A percentile compares a stretch with the other conserved stretches of the same genome.
These are phyloP conservation scores for Choloepus hoffmanni DNA, from an alignment of 2,113 vertebrate species.

Conservation along the genomic window DNA sequence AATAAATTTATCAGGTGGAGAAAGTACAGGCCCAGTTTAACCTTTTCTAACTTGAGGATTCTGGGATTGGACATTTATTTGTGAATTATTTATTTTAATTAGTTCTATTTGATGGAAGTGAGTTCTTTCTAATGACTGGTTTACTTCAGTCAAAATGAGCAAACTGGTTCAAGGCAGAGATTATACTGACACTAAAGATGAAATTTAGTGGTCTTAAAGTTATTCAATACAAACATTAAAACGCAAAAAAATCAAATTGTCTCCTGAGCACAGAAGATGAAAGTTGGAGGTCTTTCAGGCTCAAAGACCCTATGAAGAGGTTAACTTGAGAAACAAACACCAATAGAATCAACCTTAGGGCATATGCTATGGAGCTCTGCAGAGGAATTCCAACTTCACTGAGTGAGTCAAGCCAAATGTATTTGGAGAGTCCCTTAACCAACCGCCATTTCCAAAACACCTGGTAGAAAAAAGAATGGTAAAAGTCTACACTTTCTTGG, in stretches of 20 bases:
- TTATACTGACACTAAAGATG: neutral
- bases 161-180: neutral
- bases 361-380: neutral
- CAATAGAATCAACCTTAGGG: neutral
- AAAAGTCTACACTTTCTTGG: slow-evolving; percentile 76
- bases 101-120: neutral
- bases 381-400: neutral
- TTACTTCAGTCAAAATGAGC: slow-evolving; percentile 48
- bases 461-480: slow-evolving; percentile 30
- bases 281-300: neutral
- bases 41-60: neutral
- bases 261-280: neutral
- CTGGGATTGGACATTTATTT: neutral
- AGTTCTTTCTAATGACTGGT: slow-evolving; percentile 13
- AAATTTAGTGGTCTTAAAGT: slow-evolving; percentile 26
- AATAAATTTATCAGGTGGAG: neutral
- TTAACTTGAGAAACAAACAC: neutral
- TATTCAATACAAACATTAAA: neutral
- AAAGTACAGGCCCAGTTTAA: neutral
- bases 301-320: neutral
- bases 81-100: neutral
- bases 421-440: neutral
- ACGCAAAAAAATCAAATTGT: neutral
- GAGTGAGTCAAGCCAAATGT: slow-evolving; percentile 6
- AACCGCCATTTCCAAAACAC: slow-evolving; percentile 60